Evolutionary conservation across 2,888 invertebrate species (phyloP).

Genomic region (Drosophila aldrichi): DNA sequence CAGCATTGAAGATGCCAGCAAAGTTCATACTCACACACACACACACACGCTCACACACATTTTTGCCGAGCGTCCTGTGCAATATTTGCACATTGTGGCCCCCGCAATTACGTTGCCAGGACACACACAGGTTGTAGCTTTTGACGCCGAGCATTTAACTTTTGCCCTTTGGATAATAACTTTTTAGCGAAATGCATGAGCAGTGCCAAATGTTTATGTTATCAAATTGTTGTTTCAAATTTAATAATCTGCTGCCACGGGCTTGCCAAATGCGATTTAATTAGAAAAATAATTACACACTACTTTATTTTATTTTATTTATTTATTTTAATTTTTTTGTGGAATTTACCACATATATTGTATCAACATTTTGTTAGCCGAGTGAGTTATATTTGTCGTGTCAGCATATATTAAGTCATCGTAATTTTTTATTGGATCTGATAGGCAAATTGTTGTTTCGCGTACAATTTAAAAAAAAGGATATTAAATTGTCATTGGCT

Average conservation of each 20-base stretch:
- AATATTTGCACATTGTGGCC: conserved; percentile 38
- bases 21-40: conserved; percentile 6
- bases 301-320: background rate
- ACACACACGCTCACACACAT: background rate
- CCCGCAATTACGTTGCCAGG: conserved; percentile 36
- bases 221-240: background rate
- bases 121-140: conserved; percentile 38
- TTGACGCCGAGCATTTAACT: conserved; percentile 55
- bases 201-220: background rate
- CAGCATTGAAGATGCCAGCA: conserved; percentile 11
- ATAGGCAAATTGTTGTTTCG: background rate
- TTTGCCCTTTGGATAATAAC: conserved; percentile 36
- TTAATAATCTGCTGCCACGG: conserved; percentile 2
- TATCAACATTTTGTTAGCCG: background rate
- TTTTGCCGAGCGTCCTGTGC: conserved; percentile 19
- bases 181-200: conserved; percentile 19
- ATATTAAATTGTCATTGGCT: background rate
- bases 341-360: background rate
- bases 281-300: background rate
- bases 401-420: background rate
- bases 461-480: background rate
- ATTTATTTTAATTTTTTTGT: background rate
- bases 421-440: background rate
- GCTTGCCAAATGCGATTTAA: conserved; percentile 1
- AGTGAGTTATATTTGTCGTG: background rate